These are phyloP conservation scores for Leuciscus waleckii DNA, from an alignment of 2,797 vertebrate genomes.

Conservation along the genomic window DNA sequence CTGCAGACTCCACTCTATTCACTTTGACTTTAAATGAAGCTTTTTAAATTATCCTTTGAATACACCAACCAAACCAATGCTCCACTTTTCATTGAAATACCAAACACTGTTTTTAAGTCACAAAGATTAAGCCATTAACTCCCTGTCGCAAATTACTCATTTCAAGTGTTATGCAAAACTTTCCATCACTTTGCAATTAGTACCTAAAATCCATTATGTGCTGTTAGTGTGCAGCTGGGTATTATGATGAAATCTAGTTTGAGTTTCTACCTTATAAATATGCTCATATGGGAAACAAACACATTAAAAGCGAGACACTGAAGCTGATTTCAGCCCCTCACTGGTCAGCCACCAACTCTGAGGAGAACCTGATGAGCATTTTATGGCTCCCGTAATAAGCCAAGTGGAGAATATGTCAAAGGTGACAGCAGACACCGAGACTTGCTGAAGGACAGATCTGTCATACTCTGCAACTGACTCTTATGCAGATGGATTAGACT, in stretches of 20 bases:
- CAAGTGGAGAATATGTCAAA: constrained; percentile 62
- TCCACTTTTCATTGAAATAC: neutral
- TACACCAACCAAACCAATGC: neutral
- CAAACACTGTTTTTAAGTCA: constrained; percentile 27
- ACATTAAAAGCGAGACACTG: neutral
- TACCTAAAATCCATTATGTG: constrained; percentile 30
- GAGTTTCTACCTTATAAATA: constrained; percentile 11
- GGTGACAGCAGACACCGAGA: constrained; percentile 50
- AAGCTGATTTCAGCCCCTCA: neutral
- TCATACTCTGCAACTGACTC: constrained; percentile 52
- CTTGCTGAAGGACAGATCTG: constrained; percentile 60
- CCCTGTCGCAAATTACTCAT: constrained; percentile 5
- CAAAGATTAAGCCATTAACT: constrained; percentile 31
- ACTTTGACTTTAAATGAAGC: neutral
- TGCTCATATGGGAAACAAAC: constrained; percentile 17
- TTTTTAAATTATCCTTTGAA: neutral
- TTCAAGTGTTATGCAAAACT: constrained; percentile 34
- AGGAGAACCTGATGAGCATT: constrained; percentile 57
- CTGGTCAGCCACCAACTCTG: constrained; percentile 36
- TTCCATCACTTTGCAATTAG: constrained; percentile 28
- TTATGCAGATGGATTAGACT: constrained; percentile 66
- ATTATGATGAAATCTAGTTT: constrained; percentile 36
- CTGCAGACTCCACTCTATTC: neutral
- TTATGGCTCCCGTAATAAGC: constrained; percentile 57
- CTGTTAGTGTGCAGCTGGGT: constrained; percentile 1